Base-by-base conservation (phyloP, 2,113 vertebrate genomes). In the Sinocyclocheilus maitianheensis region DNA sequence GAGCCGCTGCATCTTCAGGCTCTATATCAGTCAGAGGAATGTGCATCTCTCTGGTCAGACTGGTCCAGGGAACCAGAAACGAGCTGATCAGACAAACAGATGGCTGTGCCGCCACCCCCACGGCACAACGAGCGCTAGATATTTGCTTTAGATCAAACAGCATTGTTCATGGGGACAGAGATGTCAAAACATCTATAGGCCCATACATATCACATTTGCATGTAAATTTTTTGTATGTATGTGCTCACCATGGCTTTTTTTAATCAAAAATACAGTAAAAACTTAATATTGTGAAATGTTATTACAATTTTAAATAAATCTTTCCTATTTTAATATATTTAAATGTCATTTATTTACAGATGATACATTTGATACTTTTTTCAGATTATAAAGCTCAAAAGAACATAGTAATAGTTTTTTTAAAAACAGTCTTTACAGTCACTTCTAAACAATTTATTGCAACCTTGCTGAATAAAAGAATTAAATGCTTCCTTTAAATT, bases 1-100 rank as follows among this genome's bases (percentile, higher is more conserved):
- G 46, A 37, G 40, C 14, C 91, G 84, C 81, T 83, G 91, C 91
- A 40, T 94, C 90, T 93, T 77, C 10, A 69, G 60, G 24, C 67
- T 30, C 77, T 80, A 62, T 60, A 81, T 58, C 67, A 74, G 78
- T 48, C 85, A 79, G 72, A 85, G 78, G 85, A 86, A 81, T 81
- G 85, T 34, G 18, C 71, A 5, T 74, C 65, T 62, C 30, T 87
- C 75, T 43, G 20, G 75, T 84, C 60, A 34, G 86, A 87, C 81
- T 22, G 63, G 86, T 79, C 62, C 58, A 85, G 84, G 89, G 65
- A 83, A 34, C 81, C 26, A 83, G 63, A 83, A 83, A 71, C 30
- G 3, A 83, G 46, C 24, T 14, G 63, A 83, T 30, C 63, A 53
- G 16, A 71, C 65, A 83, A 83, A 83, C 65, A 71, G 81, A 83